phyloP scores from a whole-genome alignment of 1,140 invertebrate genomes.

The Notospermus geniculatus region DNA sequence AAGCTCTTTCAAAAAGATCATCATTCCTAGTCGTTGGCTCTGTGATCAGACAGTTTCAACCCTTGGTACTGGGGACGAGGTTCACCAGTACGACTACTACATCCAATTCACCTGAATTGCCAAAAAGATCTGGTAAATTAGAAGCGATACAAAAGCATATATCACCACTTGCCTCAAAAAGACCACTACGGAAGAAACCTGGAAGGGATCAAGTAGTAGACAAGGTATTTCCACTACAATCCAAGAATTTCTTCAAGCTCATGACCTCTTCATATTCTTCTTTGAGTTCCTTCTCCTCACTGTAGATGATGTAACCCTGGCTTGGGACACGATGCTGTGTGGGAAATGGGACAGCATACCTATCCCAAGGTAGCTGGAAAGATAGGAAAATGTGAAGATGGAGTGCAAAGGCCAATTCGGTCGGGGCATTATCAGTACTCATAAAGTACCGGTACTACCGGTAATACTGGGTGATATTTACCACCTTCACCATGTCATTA shows the following conservation, averaged over 20 bases:
- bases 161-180: slow-evolving; percentile 10
- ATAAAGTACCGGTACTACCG: too few species aligned
- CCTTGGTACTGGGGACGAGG: too few species aligned
- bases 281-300: slow-evolving; percentile 29
- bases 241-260: slow-evolving; percentile 17
- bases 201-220: neutral
- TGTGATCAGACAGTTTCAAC: too few species aligned
- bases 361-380: slow-evolving; percentile 30
- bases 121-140: too few species aligned
- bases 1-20: too few species aligned
- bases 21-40: too few species aligned
- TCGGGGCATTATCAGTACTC: too few species aligned
- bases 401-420: too few species aligned
- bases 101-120: too few species aligned
- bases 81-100: too few species aligned
- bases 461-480: too few species aligned
- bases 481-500: too few species aligned
- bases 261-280: slow-evolving; percentile 25
- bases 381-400: neutral
- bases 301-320: slow-evolving; percentile 41
- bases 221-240: neutral
- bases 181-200: slow-evolving; percentile 5
- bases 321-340: slow-evolving; percentile 36
- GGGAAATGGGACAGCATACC: slow-evolving; percentile 32
- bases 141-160: slow-evolving; percentile 14